These are phyloP conservation scores for Trachelipus rathkii DNA, from an alignment of 1,140 invertebrate genomes.

Conservation along the genomic window DNA sequence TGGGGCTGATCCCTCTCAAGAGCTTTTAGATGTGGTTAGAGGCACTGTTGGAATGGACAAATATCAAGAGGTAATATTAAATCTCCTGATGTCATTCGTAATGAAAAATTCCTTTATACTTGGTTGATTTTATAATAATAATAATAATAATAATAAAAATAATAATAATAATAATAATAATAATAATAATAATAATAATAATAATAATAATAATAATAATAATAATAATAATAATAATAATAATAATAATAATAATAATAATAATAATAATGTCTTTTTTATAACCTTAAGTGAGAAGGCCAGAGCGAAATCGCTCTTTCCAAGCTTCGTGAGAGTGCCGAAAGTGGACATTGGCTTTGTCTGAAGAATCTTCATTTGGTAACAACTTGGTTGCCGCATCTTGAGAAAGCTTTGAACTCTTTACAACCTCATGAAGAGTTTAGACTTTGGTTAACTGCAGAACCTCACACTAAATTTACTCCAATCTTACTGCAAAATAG, in stretches of 20 bases:
- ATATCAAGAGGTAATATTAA: slow-evolving; percentile 58
- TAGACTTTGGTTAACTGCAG: slow-evolving; percentile 72
- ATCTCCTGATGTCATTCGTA: neutral
- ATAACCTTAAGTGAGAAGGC: too few species aligned
- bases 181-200: too few species aligned
- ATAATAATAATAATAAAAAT: too few species aligned
- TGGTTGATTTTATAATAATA: too few species aligned
- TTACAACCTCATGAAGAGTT: slow-evolving; percentile 61
- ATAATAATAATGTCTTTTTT: too few species aligned
- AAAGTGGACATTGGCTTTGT: slow-evolving; percentile 68
- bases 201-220: too few species aligned
- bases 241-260: too few species aligned
- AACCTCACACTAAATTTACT: slow-evolving; percentile 64
- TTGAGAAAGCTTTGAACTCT: slow-evolving; percentile 67
- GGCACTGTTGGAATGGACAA: slow-evolving; percentile 56
- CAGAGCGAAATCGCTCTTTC: slow-evolving; percentile 62
- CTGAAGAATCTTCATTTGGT: slow-evolving; percentile 87
- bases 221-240: too few species aligned
- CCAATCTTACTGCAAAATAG: slow-evolving; percentile 62
- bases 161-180: too few species aligned
- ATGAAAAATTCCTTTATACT: too few species aligned
- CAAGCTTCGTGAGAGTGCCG: slow-evolving; percentile 55
- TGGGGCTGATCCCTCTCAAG: slow-evolving; percentile 77
- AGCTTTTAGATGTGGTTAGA: slow-evolving; percentile 63
- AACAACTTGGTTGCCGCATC: slow-evolving; percentile 65